Evolutionary conservation across 2,113 vertebrate species (phyloP).

Genomic region (Arothron firmamentum): DNA sequence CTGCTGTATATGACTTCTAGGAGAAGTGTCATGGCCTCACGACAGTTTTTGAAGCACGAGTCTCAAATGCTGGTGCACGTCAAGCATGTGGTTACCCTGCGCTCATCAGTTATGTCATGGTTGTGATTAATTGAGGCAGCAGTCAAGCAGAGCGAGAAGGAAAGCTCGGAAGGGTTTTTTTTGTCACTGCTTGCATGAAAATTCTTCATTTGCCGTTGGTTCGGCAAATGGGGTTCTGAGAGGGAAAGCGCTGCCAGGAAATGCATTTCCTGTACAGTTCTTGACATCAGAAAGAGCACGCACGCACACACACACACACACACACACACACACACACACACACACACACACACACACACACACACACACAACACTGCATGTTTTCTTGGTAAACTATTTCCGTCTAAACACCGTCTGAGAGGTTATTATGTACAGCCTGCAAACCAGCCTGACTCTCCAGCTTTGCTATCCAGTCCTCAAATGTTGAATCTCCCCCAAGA

Average conservation of each 20-base stretch:
- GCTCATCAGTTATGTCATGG: slow-evolving; percentile 1
- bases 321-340: slow-evolving; percentile 53
- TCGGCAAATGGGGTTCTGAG: slow-evolving; percentile 11
- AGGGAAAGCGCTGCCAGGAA: slow-evolving; percentile 13
- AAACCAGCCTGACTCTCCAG: slow-evolving; percentile 43
- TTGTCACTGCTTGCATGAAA: slow-evolving; percentile 14
- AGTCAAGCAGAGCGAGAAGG: not conserved
- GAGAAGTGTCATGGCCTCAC: no score
- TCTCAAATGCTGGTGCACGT: not conserved
- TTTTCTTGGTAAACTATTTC: slow-evolving; percentile 67
- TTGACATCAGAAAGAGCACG: slow-evolving; percentile 58
- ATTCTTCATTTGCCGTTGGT: slow-evolving; percentile 6
- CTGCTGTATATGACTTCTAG: no score
- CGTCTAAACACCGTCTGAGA: slow-evolving; percentile 49
- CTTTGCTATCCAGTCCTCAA: slow-evolving; percentile 38
- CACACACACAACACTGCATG: slow-evolving; percentile 56
- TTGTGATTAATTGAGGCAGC: slow-evolving; percentile 16
- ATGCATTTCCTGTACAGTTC: slow-evolving; percentile 30
- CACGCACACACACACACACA: not conserved
- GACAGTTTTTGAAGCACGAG: no score
- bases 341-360: slow-evolving; percentile 20
- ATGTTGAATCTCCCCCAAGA: slow-evolving; percentile 53
- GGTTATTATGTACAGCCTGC: slow-evolving; percentile 56
- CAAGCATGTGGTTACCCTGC: not conserved
- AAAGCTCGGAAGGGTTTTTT: not conserved